phyloP scores from a whole-genome alignment of 1,140 invertebrate genomes.

The Apis cerana region DNA sequence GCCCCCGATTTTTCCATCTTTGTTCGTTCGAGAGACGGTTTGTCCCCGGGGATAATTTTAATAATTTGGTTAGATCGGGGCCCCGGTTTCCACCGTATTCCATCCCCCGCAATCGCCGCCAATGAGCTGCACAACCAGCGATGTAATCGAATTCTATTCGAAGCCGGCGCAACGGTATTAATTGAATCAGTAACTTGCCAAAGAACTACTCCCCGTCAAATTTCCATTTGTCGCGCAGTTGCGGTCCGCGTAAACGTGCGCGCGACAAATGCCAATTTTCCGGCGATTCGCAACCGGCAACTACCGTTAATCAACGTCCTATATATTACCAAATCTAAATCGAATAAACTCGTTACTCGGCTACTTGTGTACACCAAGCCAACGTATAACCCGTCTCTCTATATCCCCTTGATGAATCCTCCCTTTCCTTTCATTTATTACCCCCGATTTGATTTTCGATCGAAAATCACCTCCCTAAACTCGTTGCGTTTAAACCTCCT shows the following conservation, averaged over 20 bases:
- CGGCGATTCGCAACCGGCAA: background rate
- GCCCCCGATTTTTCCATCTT: background rate
- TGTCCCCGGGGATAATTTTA: background rate
- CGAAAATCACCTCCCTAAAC: background rate
- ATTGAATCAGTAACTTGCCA: slow-evolving; percentile 31
- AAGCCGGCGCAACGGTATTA: slow-evolving; percentile 15
- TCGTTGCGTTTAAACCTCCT: background rate
- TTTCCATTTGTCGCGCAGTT: slow-evolving; percentile 42
- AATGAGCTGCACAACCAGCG: slow-evolving; percentile 28
- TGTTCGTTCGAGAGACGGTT: too few species aligned
- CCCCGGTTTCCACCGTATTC: background rate
- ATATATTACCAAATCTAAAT: background rate
- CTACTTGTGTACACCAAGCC: background rate
- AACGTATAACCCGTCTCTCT: background rate
- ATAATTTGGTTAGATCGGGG: too few species aligned
- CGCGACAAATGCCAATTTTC: slow-evolving; percentile 31
- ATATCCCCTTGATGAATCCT: background rate
- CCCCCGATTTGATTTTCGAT: background rate
- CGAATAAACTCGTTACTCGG: background rate
- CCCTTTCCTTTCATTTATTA: background rate
- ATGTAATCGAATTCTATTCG: slow-evolving; percentile 41
- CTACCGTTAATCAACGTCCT: slow-evolving; percentile 16
- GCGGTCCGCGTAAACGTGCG: slow-evolving; percentile 15
- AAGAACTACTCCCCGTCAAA: slow-evolving; percentile 37
- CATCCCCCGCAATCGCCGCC: slow-evolving; percentile 11